Conservation (phyloP, 30 jellyfish, hydroid and myxozoan genomes). For the Aurelia coerulea region DNA sequence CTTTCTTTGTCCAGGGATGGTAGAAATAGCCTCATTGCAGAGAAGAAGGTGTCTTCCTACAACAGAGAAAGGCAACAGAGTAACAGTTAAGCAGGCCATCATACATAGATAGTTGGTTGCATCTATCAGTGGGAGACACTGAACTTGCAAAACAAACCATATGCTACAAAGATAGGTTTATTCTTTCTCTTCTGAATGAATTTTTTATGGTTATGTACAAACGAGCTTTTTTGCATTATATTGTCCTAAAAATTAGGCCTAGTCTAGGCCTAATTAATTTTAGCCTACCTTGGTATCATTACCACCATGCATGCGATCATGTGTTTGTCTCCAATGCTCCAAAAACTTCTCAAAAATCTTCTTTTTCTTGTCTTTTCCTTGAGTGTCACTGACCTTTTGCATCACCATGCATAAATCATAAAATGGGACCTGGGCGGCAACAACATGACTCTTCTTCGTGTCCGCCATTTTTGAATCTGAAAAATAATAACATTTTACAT, state of each 20-base stretch:
- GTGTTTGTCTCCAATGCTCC: constrained; percentile 76
- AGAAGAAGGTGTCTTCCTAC: constrained; percentile 89
- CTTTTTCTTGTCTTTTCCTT: constrained; percentile 84
- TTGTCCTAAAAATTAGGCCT: background rate
- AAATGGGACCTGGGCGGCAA: constrained; percentile 85
- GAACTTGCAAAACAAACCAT: no score
- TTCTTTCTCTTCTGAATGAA: no score
- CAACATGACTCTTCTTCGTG: background rate
- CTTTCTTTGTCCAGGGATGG: constrained; percentile 97
- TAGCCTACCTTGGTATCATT: background rate
- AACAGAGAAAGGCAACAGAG: background rate
- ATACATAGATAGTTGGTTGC: no score
- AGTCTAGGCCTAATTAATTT: background rate
- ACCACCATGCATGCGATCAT: constrained; percentile 66
- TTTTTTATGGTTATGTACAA: no score
- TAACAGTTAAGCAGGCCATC: background rate
- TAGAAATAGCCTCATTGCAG: constrained; percentile 87
- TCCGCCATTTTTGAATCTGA: constrained; percentile 47
- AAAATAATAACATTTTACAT: background rate
- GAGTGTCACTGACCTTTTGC: constrained; percentile 69
- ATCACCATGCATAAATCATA: constrained; percentile 72
- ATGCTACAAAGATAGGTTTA: no score
- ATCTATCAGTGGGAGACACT: no score
- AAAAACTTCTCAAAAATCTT: constrained; percentile 80
- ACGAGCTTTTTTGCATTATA: no score